Conservation (phyloP, 2,797 vertebrate species). For the Pangasius larnaudii region DNA sequence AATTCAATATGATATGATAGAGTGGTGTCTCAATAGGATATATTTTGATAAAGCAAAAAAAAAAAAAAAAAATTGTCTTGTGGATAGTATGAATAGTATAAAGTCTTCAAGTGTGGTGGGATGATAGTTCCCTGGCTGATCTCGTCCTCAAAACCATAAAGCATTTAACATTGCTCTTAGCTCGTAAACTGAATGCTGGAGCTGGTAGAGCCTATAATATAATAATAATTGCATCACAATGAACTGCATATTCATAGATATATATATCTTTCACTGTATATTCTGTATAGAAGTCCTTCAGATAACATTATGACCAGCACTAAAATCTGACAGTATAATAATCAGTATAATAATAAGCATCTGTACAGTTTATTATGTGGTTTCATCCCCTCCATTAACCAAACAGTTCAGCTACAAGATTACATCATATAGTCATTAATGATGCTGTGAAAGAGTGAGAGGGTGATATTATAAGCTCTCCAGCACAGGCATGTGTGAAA, state of each 20-base stretch:
- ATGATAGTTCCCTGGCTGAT: background rate
- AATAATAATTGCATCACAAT: background rate
- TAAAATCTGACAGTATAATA: background rate
- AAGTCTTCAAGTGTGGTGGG: background rate
- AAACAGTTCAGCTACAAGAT: background rate
- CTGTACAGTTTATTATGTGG: background rate
- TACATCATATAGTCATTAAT: background rate
- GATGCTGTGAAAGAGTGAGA: background rate
- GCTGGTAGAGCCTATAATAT: background rate
- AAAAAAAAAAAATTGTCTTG: background rate
- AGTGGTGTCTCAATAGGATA: background rate
- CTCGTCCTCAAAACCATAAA: background rate
- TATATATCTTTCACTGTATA: background rate
- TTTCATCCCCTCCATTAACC: background rate
- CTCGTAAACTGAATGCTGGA: background rate
- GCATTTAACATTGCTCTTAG: background rate
- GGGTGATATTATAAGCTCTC: constrained; percentile 11
- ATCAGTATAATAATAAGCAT: background rate
- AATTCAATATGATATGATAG: background rate
- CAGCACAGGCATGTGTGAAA: background rate
- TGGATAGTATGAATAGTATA: background rate
- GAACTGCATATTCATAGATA: too few relatives aligned
- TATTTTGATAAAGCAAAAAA: background rate
- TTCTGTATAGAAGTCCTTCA: background rate
- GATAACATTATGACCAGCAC: background rate